phyloP scores from a whole-genome alignment of 2,888 invertebrate species.

The Brassicogethes aeneus region DNA sequence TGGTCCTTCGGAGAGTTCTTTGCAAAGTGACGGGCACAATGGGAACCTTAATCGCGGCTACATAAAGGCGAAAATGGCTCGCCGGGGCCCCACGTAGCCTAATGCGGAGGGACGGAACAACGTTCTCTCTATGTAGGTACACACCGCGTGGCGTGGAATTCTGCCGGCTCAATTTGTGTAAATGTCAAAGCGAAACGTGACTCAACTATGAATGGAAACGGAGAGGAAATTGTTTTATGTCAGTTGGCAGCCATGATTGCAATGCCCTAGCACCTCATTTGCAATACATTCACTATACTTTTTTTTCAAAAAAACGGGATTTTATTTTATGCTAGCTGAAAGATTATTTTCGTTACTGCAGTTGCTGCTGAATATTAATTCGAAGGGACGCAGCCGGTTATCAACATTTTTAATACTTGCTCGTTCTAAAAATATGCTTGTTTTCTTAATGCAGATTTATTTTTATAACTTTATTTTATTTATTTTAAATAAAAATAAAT shows the following conservation, averaged over 20 bases:
- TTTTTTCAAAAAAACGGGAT: too few relatives aligned
- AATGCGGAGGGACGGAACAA: constrained; percentile 27
- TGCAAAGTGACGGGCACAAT: constrained; percentile 19
- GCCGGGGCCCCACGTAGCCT: constrained; percentile 8
- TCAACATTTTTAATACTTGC: too few relatives aligned
- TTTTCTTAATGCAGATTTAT: too few relatives aligned
- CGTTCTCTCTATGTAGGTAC: too few relatives aligned
- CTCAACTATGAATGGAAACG: constrained; percentile 35
- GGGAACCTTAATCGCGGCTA: constrained; percentile 18
- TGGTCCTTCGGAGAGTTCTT: neutral
- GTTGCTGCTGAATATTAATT: too few relatives aligned
- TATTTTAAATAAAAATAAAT: too few relatives aligned
- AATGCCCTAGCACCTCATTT: constrained; percentile 23
- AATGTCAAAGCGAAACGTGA: constrained; percentile 40
- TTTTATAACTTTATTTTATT: too few relatives aligned
- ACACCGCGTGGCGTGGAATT: constrained; percentile 25
- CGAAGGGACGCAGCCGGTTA: too few relatives aligned
- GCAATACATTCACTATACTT: constrained; percentile 10
- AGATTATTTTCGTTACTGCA: too few relatives aligned
- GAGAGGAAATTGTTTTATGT: constrained; percentile 39
- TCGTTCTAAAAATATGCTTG: too few relatives aligned
- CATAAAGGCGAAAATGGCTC: constrained; percentile 23
- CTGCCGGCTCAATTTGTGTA: constrained; percentile 36
- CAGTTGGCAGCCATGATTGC: constrained; percentile 31
- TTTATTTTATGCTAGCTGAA: too few relatives aligned